Percentiles rank a stretch among this genome's conserved stretches.
Conservation (phyloP, 2,888 invertebrate genomes). For the Orthosia gracilis region DNA sequence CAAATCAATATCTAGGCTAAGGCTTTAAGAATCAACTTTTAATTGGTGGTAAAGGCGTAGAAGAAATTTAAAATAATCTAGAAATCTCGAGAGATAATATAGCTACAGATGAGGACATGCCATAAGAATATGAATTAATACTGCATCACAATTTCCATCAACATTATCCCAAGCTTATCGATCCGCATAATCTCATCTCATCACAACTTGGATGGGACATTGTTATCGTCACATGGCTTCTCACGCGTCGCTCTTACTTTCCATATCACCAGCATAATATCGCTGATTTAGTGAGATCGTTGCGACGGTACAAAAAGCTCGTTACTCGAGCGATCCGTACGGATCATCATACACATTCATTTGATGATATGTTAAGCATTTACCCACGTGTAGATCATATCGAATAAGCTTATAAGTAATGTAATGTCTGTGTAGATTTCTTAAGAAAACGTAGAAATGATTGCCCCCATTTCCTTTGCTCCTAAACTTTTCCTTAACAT, state of each 20-base stretch:
- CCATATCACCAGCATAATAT: slow-evolving; percentile 69
- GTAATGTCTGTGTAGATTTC: slow-evolving; percentile 18
- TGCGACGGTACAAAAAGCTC: slow-evolving; percentile 75
- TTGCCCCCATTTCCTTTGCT: background rate
- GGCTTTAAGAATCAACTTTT: background rate
- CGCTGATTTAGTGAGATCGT: slow-evolving; percentile 70
- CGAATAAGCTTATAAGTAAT: slow-evolving; percentile 14
- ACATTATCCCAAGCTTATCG: slow-evolving; percentile 33
- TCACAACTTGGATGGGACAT: slow-evolving; percentile 68
- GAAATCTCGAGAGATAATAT: background rate
- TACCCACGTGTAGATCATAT: slow-evolving; percentile 42
- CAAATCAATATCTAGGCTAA: background rate
- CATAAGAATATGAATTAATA: background rate
- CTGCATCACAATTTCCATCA: slow-evolving; percentile 10
- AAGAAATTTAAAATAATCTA: background rate
- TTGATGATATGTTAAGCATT: slow-evolving; percentile 36
- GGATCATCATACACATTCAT: slow-evolving; percentile 61
- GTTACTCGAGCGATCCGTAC: slow-evolving; percentile 75
- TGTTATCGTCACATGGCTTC: slow-evolving; percentile 74
- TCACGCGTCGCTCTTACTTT: slow-evolving; percentile 80
- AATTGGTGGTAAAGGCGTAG: background rate
- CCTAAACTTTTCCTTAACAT: background rate
- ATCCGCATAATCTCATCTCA: slow-evolving; percentile 47
- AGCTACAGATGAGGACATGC: background rate
- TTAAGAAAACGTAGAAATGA: background rate